Conservation (phyloP, 1,140 invertebrate species). For the Drosophila tsacasi region DNA sequence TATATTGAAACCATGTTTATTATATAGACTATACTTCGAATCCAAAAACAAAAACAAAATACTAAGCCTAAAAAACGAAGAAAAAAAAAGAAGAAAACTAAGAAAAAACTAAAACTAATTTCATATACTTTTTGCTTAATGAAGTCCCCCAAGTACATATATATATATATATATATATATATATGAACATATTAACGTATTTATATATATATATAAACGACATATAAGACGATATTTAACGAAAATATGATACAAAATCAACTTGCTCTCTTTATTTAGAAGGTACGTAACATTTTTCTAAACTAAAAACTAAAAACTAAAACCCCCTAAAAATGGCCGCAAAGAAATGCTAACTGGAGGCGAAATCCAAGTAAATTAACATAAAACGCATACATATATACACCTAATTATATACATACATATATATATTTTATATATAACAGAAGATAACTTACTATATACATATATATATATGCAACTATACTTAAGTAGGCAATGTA, state of each 20-base stretch:
- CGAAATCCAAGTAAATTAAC: conserved; percentile 48
- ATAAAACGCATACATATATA: conserved; percentile 64
- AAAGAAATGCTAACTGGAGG: conserved; percentile 42
- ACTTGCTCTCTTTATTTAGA: conserved; percentile 81
- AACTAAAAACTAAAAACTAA: conserved; percentile 56
- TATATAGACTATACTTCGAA: conserved; percentile 67
- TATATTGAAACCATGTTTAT: conserved; percentile 70
- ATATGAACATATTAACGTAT: conserved; percentile 53
- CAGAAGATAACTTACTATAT: conserved; percentile 53
- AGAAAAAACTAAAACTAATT: conserved; percentile 50
- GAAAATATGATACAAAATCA: conserved; percentile 57
- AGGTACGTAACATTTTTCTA: conserved; percentile 76
- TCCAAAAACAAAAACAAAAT: conserved; percentile 32
- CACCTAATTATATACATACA: conserved; percentile 53
- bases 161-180: conserved; percentile 22
- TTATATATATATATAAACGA: conserved; percentile 50
- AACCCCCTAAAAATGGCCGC: conserved; percentile 41
- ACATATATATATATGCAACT: conserved; percentile 76
- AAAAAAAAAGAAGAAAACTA: conserved; percentile 20
- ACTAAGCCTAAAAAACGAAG: conserved; percentile 29
- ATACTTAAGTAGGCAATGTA: conserved; percentile 79
- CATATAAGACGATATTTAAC: conserved; percentile 66
- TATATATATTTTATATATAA: conserved; percentile 73
- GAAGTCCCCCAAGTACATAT: conserved; percentile 55
- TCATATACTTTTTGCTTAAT: conserved; percentile 77